These are phyloP conservation scores for Nymphalis c-album DNA, from an alignment of 2,888 invertebrate species.

Conservation along the genomic window DNA sequence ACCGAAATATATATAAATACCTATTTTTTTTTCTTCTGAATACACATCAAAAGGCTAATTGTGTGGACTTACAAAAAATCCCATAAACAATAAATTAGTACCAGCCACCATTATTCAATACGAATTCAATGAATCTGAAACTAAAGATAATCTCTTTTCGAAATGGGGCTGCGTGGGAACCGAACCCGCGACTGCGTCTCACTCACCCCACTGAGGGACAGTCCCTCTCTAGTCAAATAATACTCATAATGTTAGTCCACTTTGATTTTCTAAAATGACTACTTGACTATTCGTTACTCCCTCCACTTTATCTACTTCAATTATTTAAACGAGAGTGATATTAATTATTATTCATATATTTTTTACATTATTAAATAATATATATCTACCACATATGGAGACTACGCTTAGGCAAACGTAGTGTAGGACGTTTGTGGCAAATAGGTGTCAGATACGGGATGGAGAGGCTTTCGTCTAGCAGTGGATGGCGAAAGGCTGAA, in stretches of 20 bases:
- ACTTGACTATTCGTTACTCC: slow-evolving; percentile 5
- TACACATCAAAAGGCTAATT: too few relatives aligned
- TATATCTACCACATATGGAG: too few relatives aligned
- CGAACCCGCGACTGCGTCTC: slow-evolving; percentile 24
- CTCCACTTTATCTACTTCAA: background rate
- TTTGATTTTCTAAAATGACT: slow-evolving; percentile 17
- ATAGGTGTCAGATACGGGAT: too few relatives aligned
- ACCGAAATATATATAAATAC: too few relatives aligned
- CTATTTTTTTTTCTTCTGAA: too few relatives aligned
- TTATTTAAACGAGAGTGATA: background rate
- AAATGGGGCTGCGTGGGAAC: slow-evolving; percentile 54
- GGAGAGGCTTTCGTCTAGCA: too few relatives aligned
- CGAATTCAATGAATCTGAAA: slow-evolving; percentile 30
- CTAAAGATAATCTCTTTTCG: slow-evolving; percentile 30
- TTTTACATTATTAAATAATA: too few relatives aligned
- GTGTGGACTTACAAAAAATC: background rate
- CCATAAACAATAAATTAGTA: slow-evolving; percentile 1
- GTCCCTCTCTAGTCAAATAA: slow-evolving; percentile 25
- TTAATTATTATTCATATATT: background rate
- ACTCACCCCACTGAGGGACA: slow-evolving; percentile 40
- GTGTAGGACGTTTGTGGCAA: too few relatives aligned
- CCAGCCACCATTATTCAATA: slow-evolving; percentile 25
- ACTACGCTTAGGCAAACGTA: too few relatives aligned
- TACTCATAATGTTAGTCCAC: slow-evolving; percentile 18
- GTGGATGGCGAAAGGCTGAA: too few relatives aligned